phyloP scores from a whole-genome alignment of 1,140 invertebrate genomes.

The Pachypsylla venusta region DNA sequence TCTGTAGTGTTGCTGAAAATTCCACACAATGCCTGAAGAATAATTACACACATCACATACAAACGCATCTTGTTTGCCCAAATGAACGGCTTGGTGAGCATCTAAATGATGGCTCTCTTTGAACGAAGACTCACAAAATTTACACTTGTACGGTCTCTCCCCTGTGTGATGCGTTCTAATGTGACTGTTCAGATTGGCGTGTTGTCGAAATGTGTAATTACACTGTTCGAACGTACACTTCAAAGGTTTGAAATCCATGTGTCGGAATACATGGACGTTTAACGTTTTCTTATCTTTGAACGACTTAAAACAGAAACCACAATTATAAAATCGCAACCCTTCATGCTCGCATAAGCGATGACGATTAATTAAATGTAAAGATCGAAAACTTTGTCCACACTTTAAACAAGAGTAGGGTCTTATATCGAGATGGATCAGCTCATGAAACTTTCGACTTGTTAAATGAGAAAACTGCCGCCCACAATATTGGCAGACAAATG shows the following conservation, averaged over 20 bases:
- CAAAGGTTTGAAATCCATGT: neutral
- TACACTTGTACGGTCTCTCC: neutral
- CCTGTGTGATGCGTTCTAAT: constrained; percentile 2
- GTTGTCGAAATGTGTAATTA: neutral
- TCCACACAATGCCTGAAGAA: neutral
- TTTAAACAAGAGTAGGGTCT: neutral
- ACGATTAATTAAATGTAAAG: neutral
- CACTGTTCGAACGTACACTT: neutral
- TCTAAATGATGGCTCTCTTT: constrained; percentile 3
- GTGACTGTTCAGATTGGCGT: neutral
- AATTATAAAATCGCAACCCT: neutral
- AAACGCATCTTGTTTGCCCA: neutral
- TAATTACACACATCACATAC: neutral
- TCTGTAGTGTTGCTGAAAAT: neutral
- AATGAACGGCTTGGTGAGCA: neutral
- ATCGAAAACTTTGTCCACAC: neutral
- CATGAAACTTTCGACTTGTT: neutral
- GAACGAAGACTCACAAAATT: neutral
- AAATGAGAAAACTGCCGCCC: neutral
- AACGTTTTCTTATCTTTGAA: constrained; percentile 1
- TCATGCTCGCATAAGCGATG: neutral
- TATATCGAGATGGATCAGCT: neutral
- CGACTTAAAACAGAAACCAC: neutral
- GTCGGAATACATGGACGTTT: neutral
- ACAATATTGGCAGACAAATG: neutral